Percentiles rank a stretch among this genome's conserved stretches.
phyloP scores from a whole-genome alignment of 2,797 vertebrate genomes.

The Eurystomus glaucurus region DNA sequence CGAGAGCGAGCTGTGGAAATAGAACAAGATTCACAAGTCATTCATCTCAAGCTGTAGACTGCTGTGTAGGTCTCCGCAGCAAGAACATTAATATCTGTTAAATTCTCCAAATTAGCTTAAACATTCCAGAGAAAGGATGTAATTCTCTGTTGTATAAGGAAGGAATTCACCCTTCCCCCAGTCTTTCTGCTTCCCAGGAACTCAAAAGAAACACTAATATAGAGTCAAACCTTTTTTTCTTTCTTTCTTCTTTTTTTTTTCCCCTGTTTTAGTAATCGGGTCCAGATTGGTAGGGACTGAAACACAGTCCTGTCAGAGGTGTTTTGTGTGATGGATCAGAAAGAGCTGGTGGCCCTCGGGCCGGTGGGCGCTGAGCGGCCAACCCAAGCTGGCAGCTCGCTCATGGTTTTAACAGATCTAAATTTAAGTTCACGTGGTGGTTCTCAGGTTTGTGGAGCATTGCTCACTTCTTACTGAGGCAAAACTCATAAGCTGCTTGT shows the following conservation, averaged over 20 bases:
- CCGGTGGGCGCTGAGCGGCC: not conserved
- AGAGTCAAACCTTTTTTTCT: not conserved
- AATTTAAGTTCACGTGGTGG: not conserved
- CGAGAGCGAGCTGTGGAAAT: conserved; percentile 12
- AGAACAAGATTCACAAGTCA: conserved; percentile 57
- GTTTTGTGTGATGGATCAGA: not conserved
- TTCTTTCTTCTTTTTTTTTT: not conserved
- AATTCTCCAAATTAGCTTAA: conserved; percentile 68
- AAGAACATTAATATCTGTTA: conserved; percentile 57
- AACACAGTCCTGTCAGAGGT: rapidly evolving
- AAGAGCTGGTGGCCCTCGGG: not conserved
- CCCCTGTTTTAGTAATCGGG: not conserved
- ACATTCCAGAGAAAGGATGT: conserved; percentile 67
- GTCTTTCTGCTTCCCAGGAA: conserved; percentile 9
- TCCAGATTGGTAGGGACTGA: conserved; percentile 1
- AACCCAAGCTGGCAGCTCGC: not conserved
- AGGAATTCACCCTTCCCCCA: conserved; percentile 67
- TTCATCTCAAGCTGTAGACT: conserved; percentile 20
- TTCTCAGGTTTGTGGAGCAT: not conserved
- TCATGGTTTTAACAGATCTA: not conserved
- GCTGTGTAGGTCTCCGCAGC: not conserved
- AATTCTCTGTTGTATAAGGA: conserved; percentile 58
- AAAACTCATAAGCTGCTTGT: not conserved
- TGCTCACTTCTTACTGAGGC: not conserved
- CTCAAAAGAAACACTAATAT: not conserved